Evolutionary conservation across 1,140 invertebrate species (phyloP).

Genomic region (Papilio helenus): DNA sequence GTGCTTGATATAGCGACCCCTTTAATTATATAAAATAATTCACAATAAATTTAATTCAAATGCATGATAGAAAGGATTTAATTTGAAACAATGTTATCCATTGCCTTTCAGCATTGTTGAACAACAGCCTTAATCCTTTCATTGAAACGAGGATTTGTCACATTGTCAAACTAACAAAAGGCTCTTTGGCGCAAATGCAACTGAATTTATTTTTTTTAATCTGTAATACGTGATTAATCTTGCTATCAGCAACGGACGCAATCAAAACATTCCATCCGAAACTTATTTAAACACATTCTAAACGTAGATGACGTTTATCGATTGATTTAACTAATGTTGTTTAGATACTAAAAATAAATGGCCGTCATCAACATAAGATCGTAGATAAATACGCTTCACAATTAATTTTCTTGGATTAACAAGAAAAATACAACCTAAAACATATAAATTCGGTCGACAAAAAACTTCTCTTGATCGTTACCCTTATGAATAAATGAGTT

Average conservation of each 20-base stretch:
- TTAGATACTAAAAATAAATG: no score
- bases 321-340: no score
- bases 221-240: no score
- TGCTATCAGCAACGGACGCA: no score
- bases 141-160: neutral
- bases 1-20: neutral
- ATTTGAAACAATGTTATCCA: neutral
- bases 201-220: neutral
- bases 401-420: no score
- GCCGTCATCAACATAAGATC: no score
- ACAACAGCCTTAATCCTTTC: constrained; percentile 2
- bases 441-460: no score
- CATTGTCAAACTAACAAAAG: neutral
- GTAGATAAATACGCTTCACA: neutral
- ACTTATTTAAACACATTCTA: no score
- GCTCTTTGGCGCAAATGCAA: neutral
- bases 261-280: no score
- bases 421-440: no score
- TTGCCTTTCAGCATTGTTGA: neutral
- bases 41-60: neutral
- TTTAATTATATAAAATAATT: neutral
- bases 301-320: no score
- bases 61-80: neutral
- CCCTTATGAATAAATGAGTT: neutral
- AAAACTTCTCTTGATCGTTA: neutral